Evolutionary conservation across 2,888 invertebrate genomes (phyloP).

Genomic region (Campoletis raptor): DNA sequence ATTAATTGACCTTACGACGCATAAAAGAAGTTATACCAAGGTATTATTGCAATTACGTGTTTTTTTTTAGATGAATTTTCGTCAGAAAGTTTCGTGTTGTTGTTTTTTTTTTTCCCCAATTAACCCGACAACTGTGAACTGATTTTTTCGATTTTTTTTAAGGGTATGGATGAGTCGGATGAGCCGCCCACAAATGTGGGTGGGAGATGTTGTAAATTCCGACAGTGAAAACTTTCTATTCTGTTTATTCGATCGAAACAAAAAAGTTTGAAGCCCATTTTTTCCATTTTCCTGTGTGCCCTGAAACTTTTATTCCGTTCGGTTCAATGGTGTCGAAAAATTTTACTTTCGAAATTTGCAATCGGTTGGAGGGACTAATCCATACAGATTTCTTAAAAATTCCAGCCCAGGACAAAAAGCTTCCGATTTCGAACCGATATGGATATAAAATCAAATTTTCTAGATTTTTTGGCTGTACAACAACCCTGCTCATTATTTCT

Average conservation of each 20-base stretch:
- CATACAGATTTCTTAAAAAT: neutral
- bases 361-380: neutral
- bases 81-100: neutral
- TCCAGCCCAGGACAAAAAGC: too few relatives aligned
- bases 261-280: neutral
- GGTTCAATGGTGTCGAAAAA: too few relatives aligned
- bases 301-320: too few relatives aligned
- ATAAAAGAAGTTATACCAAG: constrained; percentile 44
- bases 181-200: too few relatives aligned
- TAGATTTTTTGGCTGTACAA: too few relatives aligned
- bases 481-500: too few relatives aligned
- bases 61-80: neutral
- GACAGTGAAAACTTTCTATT: neutral
- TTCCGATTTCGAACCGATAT: too few relatives aligned
- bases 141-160: neutral
- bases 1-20: constrained; percentile 53
- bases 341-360: neutral
- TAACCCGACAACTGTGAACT: neutral
- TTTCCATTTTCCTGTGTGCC: too few relatives aligned
- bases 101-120: neutral
- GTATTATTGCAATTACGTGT: constrained; percentile 1
- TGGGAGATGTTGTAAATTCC: too few relatives aligned
- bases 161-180: too few relatives aligned
- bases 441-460: too few relatives aligned
- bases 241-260: neutral